Evolutionary conservation across 2,113 vertebrate species (phyloP), one percentile per base, ranked within the genome.

Genomic region (Carettochelys insculpta): DNA sequence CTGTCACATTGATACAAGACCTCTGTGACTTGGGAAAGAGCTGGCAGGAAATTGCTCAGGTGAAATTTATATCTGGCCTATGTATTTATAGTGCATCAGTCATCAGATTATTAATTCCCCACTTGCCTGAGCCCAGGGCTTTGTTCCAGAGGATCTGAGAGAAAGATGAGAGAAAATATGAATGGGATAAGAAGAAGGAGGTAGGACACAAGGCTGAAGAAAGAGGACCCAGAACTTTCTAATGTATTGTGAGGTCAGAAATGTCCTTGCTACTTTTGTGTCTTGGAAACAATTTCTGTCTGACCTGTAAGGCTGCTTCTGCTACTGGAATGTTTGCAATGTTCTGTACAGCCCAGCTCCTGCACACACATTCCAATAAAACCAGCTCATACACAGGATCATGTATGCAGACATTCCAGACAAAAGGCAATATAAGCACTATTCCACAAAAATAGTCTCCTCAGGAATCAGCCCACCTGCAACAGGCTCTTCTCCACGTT

Each of bases 381-480:
- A 89, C 47, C 31, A 84, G 45, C 6, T 85, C 48, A 5, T 12
- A 12, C 22, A 1, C 38, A 76, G 0, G 6, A 68, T 43, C 0
- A 0, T 38, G 53, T 52, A 83, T 48, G 22, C 48, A 89, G 85
- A 88, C 13, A 34, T 87, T 93, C 83, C 81, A 75, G 61, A 29
- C 1, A 0, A 45, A 75, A 82, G 34, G 77, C 85, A 53, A 50
- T 54, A 90, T 41, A 80, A 86, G 91, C 29, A 31, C 27, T 5
- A 2, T 83, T 75, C 9, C 83, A 68, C 31, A 82, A 85, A 94
- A 90, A 2, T 53, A 93, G 17, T 3, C 45, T 88, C 86, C 82
- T 88, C 83, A 85, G 73, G 78, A 93, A 93, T 88, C 71, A 96
- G 73, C 92, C 89, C 89, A 45, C 65, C 90, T 82, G 77, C 52